These are phyloP conservation scores for Toxotes chatareus DNA, from an alignment of 2,113 vertebrate species.

Conservation along the genomic window DNA sequence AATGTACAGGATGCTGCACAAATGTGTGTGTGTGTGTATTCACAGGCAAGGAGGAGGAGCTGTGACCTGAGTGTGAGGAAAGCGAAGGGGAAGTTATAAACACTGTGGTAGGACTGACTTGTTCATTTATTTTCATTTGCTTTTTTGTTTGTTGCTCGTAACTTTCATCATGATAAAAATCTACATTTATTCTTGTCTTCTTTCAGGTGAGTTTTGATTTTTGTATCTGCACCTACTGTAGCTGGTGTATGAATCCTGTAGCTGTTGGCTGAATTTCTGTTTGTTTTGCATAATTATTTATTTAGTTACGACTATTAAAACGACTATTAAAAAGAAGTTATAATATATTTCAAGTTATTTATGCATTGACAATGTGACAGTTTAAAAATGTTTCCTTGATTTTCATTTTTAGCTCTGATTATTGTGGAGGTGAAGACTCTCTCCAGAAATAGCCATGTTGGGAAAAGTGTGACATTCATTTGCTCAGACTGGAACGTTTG, in stretches of 20 bases:
- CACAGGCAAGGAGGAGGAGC: neutral
- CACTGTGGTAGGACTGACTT: neutral
- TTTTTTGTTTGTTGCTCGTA: neutral
- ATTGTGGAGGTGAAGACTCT: constrained; percentile 3
- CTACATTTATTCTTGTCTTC: neutral
- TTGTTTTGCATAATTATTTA: neutral
- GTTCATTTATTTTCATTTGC: neutral
- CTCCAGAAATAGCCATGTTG: neutral
- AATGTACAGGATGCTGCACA: too few species aligned
- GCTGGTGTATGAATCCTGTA: neutral
- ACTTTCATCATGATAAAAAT: neutral
- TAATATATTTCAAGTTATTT: too few species aligned
- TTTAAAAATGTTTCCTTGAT: neutral
- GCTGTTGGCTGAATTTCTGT: neutral
- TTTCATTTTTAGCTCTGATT: constrained; percentile 33
- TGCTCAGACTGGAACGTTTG: neutral
- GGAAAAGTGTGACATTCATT: neutral
- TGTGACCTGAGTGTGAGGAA: neutral
- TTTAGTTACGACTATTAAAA: neutral
- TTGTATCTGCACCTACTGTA: neutral
- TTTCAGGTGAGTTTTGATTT: constrained; percentile 17
- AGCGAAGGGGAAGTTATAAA: neutral
- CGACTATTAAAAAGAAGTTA: too few species aligned
- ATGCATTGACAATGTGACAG: neutral
- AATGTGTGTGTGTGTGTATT: too few species aligned